Percentiles rank a stretch among this genome's conserved stretches.
Conservation (phyloP, 2,888 invertebrate genomes). For the Penaeus monodon region DNA sequence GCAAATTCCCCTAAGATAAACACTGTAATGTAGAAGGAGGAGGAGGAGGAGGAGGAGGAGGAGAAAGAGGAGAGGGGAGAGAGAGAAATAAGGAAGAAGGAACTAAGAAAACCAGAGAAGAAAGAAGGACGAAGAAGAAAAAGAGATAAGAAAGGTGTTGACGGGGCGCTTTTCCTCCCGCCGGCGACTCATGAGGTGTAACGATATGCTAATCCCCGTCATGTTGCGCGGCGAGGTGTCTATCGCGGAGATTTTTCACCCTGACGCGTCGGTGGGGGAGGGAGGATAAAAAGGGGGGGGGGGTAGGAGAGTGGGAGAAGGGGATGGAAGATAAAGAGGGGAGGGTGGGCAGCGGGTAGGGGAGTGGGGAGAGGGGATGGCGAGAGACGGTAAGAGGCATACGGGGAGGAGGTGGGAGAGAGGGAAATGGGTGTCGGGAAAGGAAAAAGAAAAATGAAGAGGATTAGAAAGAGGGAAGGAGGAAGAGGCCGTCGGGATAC, state of each 20-base stretch:
- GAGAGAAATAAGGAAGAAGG: not conserved
- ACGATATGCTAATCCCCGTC: not conserved
- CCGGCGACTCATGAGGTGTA: not conserved
- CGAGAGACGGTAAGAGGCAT: not conserved
- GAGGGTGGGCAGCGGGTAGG: not conserved
- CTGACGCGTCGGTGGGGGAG: not conserved
- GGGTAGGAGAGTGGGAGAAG: not conserved
- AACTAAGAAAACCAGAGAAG: not conserved
- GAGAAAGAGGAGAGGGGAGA: not conserved
- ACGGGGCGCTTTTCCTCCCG: not conserved
- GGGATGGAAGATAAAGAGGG: not conserved
- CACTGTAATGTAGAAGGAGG: not conserved
- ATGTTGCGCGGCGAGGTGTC: not conserved
- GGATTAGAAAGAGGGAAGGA: no score
- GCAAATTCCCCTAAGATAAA: no score
- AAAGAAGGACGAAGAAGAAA: not conserved
- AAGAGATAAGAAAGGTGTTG: not conserved
- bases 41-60: not conserved
- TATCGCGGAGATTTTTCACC: not conserved
- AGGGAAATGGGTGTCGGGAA: no score
- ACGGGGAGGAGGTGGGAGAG: no score
- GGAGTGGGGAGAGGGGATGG: not conserved
- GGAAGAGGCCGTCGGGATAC: slow-evolving; percentile 13
- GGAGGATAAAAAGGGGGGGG: not conserved
- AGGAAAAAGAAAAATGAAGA: not conserved